These are phyloP conservation scores for Tragelaphus buxtoni DNA, from an alignment of 2,113 vertebrate species.

Conservation along the genomic window DNA sequence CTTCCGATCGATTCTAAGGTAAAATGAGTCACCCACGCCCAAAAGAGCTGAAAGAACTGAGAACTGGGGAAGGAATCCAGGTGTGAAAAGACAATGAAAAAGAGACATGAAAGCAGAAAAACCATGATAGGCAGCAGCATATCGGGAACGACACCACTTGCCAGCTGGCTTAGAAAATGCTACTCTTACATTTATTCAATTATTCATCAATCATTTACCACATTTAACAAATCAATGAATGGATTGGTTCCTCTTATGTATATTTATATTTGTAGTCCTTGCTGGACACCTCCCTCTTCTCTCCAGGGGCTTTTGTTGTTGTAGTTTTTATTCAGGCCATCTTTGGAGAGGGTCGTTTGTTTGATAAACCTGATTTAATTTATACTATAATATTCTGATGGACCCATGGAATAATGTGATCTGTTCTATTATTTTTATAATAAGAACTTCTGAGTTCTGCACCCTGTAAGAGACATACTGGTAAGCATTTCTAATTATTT, in stretches of 20 bases:
- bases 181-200: background rate
- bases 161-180: background rate
- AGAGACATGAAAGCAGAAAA: background rate
- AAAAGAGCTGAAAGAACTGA: background rate
- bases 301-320: background rate
- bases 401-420: background rate
- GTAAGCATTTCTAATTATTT: background rate
- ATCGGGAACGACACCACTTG: rapidly evolving
- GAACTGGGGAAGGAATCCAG: rapidly evolving
- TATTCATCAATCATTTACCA: background rate
- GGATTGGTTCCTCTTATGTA: background rate
- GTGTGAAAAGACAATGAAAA: background rate
- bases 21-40: background rate
- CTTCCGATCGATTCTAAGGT: background rate
- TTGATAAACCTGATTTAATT: background rate
- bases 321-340: background rate
- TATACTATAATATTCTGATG: background rate
- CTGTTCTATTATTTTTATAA: background rate
- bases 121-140: rapidly evolving
- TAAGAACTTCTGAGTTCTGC: background rate
- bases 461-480: background rate
- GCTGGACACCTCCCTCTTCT: rapidly evolving
- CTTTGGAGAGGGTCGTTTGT: background rate
- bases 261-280: background rate
- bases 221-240: background rate